phyloP scores from a whole-genome alignment of 2,888 invertebrate genomes.

The Ischnus inquisitorius region DNA sequence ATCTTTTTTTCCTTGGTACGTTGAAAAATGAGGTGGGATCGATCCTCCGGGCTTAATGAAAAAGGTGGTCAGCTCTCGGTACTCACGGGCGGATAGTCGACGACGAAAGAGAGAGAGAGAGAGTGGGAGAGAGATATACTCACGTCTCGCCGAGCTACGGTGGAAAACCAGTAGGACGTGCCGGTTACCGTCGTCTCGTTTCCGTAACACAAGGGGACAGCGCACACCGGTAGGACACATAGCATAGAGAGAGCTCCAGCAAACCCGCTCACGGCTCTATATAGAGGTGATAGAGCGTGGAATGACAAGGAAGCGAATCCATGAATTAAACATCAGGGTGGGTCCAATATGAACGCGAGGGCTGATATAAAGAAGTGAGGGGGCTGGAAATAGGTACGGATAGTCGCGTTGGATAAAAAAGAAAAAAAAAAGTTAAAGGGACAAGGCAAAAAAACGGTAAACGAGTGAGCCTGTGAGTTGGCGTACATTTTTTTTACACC shows the following conservation, averaged over 20 bases:
- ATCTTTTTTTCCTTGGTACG: constrained; percentile 24
- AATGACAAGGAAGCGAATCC: constrained; percentile 70
- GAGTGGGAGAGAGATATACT: constrained; percentile 11
- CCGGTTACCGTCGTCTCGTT: constrained; percentile 41
- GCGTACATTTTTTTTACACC: not conserved
- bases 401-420: constrained; percentile 13
- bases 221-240: constrained; percentile 15
- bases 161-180: constrained; percentile 44
- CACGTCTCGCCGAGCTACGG: constrained; percentile 18
- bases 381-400: not conserved
- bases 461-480: not conserved
- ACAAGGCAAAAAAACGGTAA: not conserved
- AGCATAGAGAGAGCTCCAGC: constrained; percentile 14
- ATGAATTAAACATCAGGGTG: constrained; percentile 75
- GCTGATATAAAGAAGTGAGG: constrained; percentile 44
- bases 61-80: constrained; percentile 67
- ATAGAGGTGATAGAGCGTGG: constrained; percentile 58
- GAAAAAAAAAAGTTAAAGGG: constrained; percentile 18
- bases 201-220: constrained; percentile 48
- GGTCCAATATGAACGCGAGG: constrained; percentile 71
- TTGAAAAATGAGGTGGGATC: constrained; percentile 56
- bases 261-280: not conserved
- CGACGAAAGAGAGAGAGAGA: constrained; percentile 4
- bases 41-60: constrained; percentile 68
- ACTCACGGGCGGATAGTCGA: constrained; percentile 49